Evolutionary conservation across 2,888 invertebrate species (phyloP).

Genomic region (Heliconius aoede): DNA sequence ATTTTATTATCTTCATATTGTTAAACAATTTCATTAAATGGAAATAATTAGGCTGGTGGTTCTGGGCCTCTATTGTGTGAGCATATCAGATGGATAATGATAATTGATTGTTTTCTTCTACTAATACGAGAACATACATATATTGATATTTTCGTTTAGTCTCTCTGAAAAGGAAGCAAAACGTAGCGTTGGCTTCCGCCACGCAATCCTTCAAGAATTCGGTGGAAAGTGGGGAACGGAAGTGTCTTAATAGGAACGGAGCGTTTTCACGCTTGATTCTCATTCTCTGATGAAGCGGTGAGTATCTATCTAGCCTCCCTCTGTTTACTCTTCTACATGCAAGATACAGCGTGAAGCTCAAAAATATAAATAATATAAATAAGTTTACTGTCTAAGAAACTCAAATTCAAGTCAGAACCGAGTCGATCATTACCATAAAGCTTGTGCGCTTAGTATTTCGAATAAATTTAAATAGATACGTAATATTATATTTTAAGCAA

Average conservation of each 20-base stretch:
- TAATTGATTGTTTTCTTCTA: background rate
- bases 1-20: constrained; percentile 24
- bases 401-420: background rate
- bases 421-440: background rate
- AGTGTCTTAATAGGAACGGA: no score
- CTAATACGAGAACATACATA: background rate
- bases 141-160: no score
- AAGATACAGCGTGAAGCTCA: no score
- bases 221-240: no score
- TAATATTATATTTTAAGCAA: background rate
- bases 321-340: no score
- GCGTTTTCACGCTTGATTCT: no score
- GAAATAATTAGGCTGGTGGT: background rate
- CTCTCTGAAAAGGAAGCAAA: no score
- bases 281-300: no score
- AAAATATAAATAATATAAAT: no score
- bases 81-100: background rate
- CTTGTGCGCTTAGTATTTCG: background rate
- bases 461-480: background rate
- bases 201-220: no score
- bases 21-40: constrained; percentile 13
- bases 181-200: no score
- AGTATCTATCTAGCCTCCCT: no score
- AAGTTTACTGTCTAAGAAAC: background rate
- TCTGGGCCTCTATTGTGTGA: background rate